Conservation (phyloP, 2,797 vertebrate genomes). For the Simalia tracyae region DNA sequence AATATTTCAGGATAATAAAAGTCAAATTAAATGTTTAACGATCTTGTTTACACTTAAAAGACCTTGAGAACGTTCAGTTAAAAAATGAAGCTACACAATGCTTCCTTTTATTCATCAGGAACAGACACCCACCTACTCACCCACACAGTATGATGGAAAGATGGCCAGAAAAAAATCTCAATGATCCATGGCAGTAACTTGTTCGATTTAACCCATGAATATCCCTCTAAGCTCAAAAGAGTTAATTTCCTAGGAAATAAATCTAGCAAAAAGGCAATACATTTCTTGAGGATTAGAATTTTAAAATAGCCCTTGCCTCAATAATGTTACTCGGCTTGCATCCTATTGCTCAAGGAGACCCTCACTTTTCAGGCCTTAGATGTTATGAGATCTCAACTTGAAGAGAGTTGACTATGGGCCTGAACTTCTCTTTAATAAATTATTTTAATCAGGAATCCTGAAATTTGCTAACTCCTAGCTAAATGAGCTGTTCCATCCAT, state of each 20-base stretch:
- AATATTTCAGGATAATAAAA: conserved; percentile 78
- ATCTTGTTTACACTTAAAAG: conserved; percentile 74
- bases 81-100: conserved; percentile 14
- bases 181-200: neutral
- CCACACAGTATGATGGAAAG: neutral
- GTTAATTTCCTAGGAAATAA: neutral
- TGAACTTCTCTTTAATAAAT: neutral
- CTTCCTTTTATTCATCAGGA: neutral
- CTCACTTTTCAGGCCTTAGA: neutral
- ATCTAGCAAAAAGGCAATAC: neutral
- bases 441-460: neutral
- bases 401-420: neutral
- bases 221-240: neutral
- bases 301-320: neutral
- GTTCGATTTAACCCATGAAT: neutral
- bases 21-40: conserved; percentile 72
- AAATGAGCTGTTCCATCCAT: neutral
- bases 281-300: neutral
- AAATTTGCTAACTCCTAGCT: neutral
- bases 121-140: neutral
- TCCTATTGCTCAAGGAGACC: neutral
- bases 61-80: conserved; percentile 67
- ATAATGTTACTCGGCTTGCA: neutral
- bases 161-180: neutral
- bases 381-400: neutral